A percentile compares a stretch with the other conserved stretches of the same genome.
These are phyloP conservation scores for Tipula vernalis DNA, from an alignment of 2,888 invertebrate genomes.

Conservation along the genomic window DNA sequence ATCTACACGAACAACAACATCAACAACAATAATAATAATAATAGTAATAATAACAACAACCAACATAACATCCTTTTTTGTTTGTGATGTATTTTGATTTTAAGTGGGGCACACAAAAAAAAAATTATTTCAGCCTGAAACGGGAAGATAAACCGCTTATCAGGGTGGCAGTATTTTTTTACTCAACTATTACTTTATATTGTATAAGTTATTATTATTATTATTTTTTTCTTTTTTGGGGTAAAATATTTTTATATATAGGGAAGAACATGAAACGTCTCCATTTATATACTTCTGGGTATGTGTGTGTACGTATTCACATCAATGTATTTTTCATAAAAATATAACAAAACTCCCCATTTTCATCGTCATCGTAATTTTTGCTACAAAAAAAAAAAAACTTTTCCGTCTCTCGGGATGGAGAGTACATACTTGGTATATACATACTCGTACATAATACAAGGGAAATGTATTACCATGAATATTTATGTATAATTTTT, in stretches of 20 bases:
- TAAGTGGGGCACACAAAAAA: slow-evolving; percentile 5
- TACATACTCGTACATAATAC: neutral
- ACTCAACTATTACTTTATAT: slow-evolving; percentile 12
- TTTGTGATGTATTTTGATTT: neutral
- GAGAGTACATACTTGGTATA: neutral
- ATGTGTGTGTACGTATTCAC: neutral
- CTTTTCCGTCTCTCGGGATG: neutral
- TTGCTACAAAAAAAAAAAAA: neutral
- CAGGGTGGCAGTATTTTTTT: slow-evolving; percentile 16
- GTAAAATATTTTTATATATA: neutral
- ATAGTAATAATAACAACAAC: neutral
- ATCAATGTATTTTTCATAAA: neutral
- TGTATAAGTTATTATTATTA: neutral
- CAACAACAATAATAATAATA: neutral
- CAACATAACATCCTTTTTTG: slow-evolving; percentile 6
- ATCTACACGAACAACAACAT: neutral
- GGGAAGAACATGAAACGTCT: neutral
- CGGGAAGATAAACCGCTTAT: slow-evolving; percentile 28
- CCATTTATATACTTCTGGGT: neutral
- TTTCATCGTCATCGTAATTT: neutral
- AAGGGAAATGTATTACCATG: neutral
- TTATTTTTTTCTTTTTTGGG: neutral
- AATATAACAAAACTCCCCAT: neutral
- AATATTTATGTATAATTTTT: neutral
- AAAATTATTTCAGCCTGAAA: slow-evolving; percentile 20